Base-by-base conservation (phyloP, 2,113 vertebrate genomes). In the Theristicus caerulescens region DNA sequence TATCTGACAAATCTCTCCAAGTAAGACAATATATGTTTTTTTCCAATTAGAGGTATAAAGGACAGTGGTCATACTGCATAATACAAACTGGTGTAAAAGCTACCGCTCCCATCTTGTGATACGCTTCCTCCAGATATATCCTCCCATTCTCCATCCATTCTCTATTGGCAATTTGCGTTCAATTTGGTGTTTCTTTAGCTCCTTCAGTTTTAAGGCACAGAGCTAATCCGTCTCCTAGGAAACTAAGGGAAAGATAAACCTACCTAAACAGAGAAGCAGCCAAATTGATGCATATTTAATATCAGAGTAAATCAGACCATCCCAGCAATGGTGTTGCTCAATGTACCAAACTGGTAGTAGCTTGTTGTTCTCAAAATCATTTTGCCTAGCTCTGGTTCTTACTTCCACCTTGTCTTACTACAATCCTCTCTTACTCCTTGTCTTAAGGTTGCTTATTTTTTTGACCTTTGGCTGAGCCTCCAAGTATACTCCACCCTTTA, bases 51-150 rank as follows among this genome's bases (percentile, higher is more conserved):
- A 80, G 18, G 21, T 21, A 34, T n/a, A n/a, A 82, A 51, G 40
- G 58, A 61, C 22, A 61, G 58, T 2, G 46, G 66, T 27, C 17
- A 6, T 10, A 51, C 8, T 1, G 0, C 36, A 16, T 6, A 47
- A 58, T 6, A 31, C 32, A 52, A 81, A 27, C 12, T 27, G 70
- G 15, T 67, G 27, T 44, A 16, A 49, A n/a, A 86, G 51, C 24
- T 26, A 29, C 57, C 32, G 69, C 47, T 81, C 51, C 69, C 64
- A 70, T 36, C 44, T 22, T 10, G 18, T 11, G n/a, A 16, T 10
- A 5, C 3, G 13, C 29, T 52, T 64, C 69, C 62, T 81, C 49
- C 49, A 70, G 76, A 64, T 9, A 64, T 1, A 69, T 27, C 84
- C 52, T 38, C 47, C 36, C 58, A 11, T 51, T 51, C 93, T 81